A percentile compares a stretch with the other conserved stretches of the same genome.
phyloP scores from a whole-genome alignment of 2,797 vertebrate species.

The Alauda arvensis region DNA sequence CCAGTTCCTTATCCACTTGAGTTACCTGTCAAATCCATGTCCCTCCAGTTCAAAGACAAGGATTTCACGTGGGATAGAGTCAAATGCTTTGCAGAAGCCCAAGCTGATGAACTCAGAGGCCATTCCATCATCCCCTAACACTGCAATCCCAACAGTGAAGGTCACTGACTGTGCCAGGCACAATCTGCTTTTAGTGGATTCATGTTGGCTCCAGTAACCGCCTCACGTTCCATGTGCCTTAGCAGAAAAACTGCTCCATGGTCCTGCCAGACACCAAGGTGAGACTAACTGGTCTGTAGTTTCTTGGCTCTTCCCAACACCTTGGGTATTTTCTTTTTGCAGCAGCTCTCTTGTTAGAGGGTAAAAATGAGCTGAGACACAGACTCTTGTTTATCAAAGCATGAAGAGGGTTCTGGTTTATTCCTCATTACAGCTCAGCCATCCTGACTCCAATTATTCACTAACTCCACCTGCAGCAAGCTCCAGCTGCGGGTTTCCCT shows the following conservation, averaged over 20 bases:
- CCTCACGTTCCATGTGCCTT: too few species aligned
- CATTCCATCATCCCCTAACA: neutral
- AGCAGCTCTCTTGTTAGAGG: neutral
- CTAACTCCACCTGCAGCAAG: neutral
- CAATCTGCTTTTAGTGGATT: neutral
- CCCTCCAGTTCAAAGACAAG: too few species aligned
- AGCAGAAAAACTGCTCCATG: neutral
- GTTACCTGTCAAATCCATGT: neutral
- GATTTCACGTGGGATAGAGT: too few species aligned
- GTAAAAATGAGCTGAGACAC: neutral
- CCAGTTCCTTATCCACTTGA: neutral
- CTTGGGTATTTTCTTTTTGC: neutral
- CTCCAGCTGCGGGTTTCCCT: neutral
- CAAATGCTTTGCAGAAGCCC: neutral
- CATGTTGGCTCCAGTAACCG: rapidly evolving
- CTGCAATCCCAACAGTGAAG: neutral
- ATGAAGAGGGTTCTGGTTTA: neutral
- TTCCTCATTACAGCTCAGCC: neutral
- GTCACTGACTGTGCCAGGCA: neutral
- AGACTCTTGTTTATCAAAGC: neutral
- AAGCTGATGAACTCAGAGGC: neutral
- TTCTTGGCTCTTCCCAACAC: neutral
- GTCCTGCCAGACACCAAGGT: neutral
- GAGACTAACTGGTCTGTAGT: neutral
- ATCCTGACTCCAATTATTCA: neutral